These are phyloP conservation scores for Melinopterus prodromus DNA, from an alignment of 2,888 invertebrate species.

Conservation along the genomic window DNA sequence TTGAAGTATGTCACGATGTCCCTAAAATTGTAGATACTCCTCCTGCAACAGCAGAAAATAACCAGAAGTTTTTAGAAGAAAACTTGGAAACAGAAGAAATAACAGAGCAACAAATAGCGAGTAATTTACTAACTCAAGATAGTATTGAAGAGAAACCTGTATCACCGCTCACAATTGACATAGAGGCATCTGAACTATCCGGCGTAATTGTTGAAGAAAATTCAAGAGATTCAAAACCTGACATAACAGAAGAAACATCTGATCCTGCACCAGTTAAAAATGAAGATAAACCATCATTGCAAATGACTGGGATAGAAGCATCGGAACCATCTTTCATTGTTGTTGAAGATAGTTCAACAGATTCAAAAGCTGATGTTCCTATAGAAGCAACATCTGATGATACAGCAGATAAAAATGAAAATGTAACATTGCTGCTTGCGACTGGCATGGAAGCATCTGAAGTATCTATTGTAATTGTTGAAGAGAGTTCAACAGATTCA, in stretches of 20 bases:
- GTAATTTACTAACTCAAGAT: not conserved
- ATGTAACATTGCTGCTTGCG: too few relatives aligned
- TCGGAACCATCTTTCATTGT: not conserved
- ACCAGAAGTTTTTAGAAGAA: not conserved
- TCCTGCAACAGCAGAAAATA: not conserved
- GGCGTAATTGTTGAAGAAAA: not conserved
- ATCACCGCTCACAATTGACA: too few relatives aligned
- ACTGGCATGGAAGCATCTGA: too few relatives aligned
- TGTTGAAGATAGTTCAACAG: slow-evolving; percentile 1
- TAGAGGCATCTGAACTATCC: too few relatives aligned
- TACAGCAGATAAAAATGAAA: not conserved
- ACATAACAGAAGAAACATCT: not conserved
- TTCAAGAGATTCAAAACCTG: not conserved
- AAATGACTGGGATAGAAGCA: too few relatives aligned
- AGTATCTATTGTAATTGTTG: not conserved
- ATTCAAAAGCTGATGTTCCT: not conserved
- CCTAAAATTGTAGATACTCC: not conserved
- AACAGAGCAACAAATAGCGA: not conserved
- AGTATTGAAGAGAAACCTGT: too few relatives aligned
- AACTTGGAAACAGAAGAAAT: not conserved
- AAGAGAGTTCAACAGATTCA: not conserved
- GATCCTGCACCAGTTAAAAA: not conserved
- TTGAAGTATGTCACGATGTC: not conserved
- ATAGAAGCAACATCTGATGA: not conserved
- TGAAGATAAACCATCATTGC: not conserved